phyloP scores from a whole-genome alignment of 2,113 vertebrate genomes.

The Syngnathus scovelli region DNA sequence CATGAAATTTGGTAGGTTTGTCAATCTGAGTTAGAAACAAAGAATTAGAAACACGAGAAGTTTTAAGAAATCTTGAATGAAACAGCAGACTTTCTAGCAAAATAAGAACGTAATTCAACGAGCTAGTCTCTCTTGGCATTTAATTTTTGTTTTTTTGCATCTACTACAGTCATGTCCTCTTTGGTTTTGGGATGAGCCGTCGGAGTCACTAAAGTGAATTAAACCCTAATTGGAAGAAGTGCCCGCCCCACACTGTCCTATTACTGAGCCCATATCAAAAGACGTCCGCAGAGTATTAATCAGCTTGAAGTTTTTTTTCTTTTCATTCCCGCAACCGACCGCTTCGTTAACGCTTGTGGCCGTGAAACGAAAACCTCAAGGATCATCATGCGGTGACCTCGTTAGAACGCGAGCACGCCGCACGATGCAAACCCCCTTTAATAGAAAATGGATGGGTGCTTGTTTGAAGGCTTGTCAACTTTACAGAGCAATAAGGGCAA shows the following conservation, averaged over 20 bases:
- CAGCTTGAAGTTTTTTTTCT: slow-evolving; percentile 13
- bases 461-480: not conserved
- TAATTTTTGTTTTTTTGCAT: not conserved
- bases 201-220: not conserved
- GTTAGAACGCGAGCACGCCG: not conserved
- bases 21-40: not conserved
- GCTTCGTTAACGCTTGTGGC: not conserved
- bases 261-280: not conserved
- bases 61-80: not conserved
- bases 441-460: not conserved
- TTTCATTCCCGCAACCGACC: not conserved
- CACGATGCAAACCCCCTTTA: not conserved
- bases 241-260: not conserved
- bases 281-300: slow-evolving; percentile 8
- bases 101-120: not conserved
- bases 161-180: not conserved
- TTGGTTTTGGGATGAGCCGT: not conserved
- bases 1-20: not conserved
- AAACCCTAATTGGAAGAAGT: slow-evolving; percentile 1
- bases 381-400: slow-evolving; percentile 2
- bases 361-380: slow-evolving; percentile 1
- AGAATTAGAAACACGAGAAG: no score
- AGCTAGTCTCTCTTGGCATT: not conserved
- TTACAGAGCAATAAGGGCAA: not conserved
- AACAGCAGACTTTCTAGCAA: not conserved